Base-by-base conservation (phyloP, 2,888 invertebrate species). In the Listrodromus nycthemerus region DNA sequence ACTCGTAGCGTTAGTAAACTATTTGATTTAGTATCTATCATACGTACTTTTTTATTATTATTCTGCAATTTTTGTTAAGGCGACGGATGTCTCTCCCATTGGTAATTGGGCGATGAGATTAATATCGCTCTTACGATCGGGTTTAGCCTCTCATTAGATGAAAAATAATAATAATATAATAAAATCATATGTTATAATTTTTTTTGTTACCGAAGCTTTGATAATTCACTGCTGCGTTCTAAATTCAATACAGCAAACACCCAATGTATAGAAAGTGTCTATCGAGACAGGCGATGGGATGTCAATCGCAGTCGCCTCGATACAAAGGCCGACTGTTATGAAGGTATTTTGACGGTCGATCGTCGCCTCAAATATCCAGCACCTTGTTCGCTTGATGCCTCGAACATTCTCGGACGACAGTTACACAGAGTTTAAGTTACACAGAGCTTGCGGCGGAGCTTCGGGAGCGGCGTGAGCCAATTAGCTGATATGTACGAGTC, bases 311-410 rank as follows among this genome's bases (percentile, higher is more conserved):
- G 58, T 27, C 21, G 16, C 16, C n/a, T 5, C 27, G 30, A n/a
- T 30, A 27, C 30, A n/a, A 30, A 61, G 16, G 58, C 58, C 16
- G 27, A 30, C 27, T 1, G 58, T 1, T 1, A 61, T 7, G 58
- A 13, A 13, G n/a, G 13, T 61, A 61, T 16, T 61, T 16, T 6
- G 30, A 30, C 27, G 30, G 16, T 16, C 6, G 2, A 30, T n/a
- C 58, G 58, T 61, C 58, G 30, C 21, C 30, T 61, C 58, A 7
- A 61, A 30, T 61, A 27, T 30, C 58, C 58, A 10, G 21, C 55
- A 16, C 6, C 1, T 16, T n/a, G 27, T 30, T 16, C 27, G 16
- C 30, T 61, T 61, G 58, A 61, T 61, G 27, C 1, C 58, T 61
- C 58, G 7, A 61, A 16, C 27, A 27, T 61, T 30, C 6, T 61